phyloP scores from a whole-genome alignment of 2,888 invertebrate species.

The Lasioglossum lativentre region DNA sequence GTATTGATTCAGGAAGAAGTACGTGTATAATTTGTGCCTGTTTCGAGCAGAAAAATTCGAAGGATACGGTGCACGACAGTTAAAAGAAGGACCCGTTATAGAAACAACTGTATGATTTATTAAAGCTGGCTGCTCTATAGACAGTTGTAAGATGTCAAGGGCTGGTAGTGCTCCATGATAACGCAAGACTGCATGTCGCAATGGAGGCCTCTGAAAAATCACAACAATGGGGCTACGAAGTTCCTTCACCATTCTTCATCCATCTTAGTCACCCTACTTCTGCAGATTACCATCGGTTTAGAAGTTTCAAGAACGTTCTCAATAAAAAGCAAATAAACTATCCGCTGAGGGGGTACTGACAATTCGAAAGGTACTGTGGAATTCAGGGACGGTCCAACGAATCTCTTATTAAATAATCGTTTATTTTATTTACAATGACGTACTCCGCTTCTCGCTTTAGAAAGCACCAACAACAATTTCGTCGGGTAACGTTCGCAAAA shows the following conservation, averaged over 20 bases:
- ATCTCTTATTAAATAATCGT: neutral
- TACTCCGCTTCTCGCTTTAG: neutral
- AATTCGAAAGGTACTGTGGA: neutral
- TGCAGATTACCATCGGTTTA: slow-evolving; percentile 36
- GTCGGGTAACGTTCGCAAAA: neutral
- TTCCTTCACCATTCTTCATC: slow-evolving; percentile 37
- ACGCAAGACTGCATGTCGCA: slow-evolving; percentile 28
- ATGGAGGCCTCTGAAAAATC: slow-evolving; percentile 41
- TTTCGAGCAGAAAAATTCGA: neutral
- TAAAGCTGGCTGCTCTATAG: slow-evolving; percentile 2
- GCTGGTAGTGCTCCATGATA: slow-evolving; percentile 34
- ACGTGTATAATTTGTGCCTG: neutral
- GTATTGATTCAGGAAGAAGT: neutral
- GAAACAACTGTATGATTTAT: slow-evolving; percentile 20
- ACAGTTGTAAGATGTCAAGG: slow-evolving; percentile 14
- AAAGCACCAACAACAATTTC: neutral
- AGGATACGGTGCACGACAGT: neutral
- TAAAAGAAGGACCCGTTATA: neutral
- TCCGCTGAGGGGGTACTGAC: neutral
- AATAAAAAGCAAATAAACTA: slow-evolving; percentile 16
- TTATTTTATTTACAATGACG: neutral
- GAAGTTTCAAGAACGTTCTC: slow-evolving; percentile 25
- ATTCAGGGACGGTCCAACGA: neutral
- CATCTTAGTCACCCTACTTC: slow-evolving; percentile 34
- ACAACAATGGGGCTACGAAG: slow-evolving; percentile 39